These are phyloP conservation scores for Melipona beecheii DNA, from an alignment of 2,888 invertebrate genomes.

Conservation along the genomic window DNA sequence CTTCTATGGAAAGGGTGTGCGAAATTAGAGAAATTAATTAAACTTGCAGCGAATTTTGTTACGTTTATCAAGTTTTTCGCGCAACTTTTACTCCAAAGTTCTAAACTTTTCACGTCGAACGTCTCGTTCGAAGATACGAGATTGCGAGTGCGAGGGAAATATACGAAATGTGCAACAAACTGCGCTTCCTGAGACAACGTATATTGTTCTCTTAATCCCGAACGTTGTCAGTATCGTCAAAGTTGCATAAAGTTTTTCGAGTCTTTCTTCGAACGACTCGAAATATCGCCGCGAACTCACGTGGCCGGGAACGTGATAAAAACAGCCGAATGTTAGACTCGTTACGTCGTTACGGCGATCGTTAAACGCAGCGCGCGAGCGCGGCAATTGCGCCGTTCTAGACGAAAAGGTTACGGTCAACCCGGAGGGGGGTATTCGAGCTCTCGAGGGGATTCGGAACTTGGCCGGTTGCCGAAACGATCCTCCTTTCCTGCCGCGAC, in stretches of 20 bases:
- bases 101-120: no score
- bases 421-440: background rate
- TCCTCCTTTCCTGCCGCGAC: background rate
- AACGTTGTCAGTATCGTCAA: no score
- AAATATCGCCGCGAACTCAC: slow-evolving; percentile 16
- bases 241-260: background rate
- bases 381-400: background rate
- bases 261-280: background rate
- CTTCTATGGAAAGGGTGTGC: no score
- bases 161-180: no score
- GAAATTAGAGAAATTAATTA: no score
- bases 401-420: slow-evolving; percentile 10
- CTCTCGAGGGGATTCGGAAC: background rate
- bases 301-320: slow-evolving; percentile 38
- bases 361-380: background rate
- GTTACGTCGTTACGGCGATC: slow-evolving; percentile 5
- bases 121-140: no score
- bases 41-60: no score
- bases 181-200: no score
- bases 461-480: background rate
- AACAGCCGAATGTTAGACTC: slow-evolving; percentile 19
- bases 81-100: no score
- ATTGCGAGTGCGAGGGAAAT: no score
- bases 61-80: no score
- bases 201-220: no score